Evolutionary conservation across 2,113 vertebrate genomes (phyloP), one percentile per base, ranked within the genome.

Genomic region (Connochaetes taurinus): DNA sequence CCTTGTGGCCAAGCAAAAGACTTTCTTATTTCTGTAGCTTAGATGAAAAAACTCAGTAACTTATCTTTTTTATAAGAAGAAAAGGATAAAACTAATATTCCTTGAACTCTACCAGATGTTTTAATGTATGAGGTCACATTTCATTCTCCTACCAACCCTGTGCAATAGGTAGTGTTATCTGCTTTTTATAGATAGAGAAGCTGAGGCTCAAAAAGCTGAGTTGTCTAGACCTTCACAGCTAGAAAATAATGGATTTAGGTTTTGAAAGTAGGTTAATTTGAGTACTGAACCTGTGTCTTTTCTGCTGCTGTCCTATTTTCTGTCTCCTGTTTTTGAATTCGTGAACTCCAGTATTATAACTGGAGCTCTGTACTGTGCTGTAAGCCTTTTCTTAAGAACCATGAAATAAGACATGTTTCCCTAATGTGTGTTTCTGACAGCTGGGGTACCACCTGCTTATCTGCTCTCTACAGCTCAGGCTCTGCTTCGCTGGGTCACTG

Each of bases 301-400:
- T 64, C 87, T 97, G 47, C 78, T 86, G 7, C 33, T 93, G 64
- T 81, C 40, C 78, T 97, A 40, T 91, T 94, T 94, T 96, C 27
- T 96, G 64, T 96, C 25, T 91, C 31, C 60, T 95, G 53, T 78
- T 96, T 97, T 96, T 96, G 87, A 97, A 83, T 91, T 93, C 45
- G 40, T 93, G 36, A 88, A 93, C 58, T 96, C 47, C 2, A 82
- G 7, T 80, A 36, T 95, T 92, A 25, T 7, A 96, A 25, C 90
- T 91, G 47, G 25, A 74, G 14, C 52, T 97, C 33, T 84, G 50
- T 84, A 2, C 55, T 87, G 1, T 95, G 19, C 53, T 90, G 8
- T 90, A 60, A 25, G 92, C 58, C 67, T 94, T 95, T 58, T 25
- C 67, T 97, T 74, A 95, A n/a, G 90, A 87, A 81, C 86, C n/a